Percentiles rank a stretch among this genome's conserved stretches.
phyloP scores from a whole-genome alignment of 2,888 invertebrate genomes.

The Crepidodera aurea region DNA sequence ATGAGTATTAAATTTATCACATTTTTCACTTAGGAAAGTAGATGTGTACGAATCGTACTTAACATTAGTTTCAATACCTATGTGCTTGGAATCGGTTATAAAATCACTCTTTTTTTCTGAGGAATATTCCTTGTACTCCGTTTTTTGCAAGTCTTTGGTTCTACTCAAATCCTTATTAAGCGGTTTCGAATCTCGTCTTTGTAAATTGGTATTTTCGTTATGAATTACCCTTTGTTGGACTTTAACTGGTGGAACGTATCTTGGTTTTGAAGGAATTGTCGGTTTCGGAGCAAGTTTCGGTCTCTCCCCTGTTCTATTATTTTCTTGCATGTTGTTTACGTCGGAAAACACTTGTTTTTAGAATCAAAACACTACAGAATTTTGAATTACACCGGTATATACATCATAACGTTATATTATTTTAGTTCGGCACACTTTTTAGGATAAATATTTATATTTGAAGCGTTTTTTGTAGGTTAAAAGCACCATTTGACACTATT shows the following conservation, averaged over 20 bases:
- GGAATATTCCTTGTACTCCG: constrained; percentile 39
- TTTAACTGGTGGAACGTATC: constrained; percentile 61
- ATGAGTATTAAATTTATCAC: constrained; percentile 53
- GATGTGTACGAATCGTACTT: constrained; percentile 47
- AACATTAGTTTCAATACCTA: constrained; percentile 43
- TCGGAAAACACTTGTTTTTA: constrained; percentile 23
- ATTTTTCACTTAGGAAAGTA: constrained; percentile 53
- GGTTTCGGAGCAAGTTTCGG: constrained; percentile 59
- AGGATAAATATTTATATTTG: not conserved
- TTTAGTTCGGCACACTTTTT: not conserved
- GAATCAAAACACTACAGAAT: constrained; percentile 11
- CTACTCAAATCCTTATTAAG: constrained; percentile 34
- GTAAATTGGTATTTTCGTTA: constrained; percentile 38
- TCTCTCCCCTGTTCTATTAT: constrained; percentile 50
- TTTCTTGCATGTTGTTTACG: constrained; percentile 52
- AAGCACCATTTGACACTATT: constrained; percentile 21
- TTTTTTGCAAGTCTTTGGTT: constrained; percentile 35
- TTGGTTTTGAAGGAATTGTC: constrained; percentile 58
- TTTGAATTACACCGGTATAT: not conserved
- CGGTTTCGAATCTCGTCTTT: constrained; percentile 31
- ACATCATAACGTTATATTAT: not conserved
- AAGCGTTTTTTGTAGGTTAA: constrained; percentile 17
- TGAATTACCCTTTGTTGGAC: constrained; percentile 42
- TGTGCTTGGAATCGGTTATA: constrained; percentile 35
- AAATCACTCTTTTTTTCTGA: constrained; percentile 35